Base-by-base conservation (phyloP, 2,888 invertebrate genomes). In the Caenorhabditis macrosperma region DNA sequence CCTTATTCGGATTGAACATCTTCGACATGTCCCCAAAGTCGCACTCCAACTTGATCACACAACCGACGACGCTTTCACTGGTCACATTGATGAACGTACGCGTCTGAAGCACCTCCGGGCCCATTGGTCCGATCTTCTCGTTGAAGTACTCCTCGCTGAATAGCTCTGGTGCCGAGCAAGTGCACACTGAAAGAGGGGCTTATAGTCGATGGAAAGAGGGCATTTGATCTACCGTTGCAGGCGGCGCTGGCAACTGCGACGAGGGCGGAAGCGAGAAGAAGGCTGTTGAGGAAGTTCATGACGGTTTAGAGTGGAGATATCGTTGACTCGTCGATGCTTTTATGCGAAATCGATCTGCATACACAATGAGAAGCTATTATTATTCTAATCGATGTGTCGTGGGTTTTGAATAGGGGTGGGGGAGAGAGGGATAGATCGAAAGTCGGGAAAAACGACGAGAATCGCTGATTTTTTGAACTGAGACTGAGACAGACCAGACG, bases 381-480 rank as follows among this genome's bases (percentile, higher is more conserved):
- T 30, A 55, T 66, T 54, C 2, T 55, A 55, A 55, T 55, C n/a
- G n/a, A n/a, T n/a, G n/a, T n/a, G n/a, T n/a, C n/a, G n/a, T n/a
- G n/a, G n/a, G 35, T 26, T 7, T 10, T 10, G 33, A 10, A 33
- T 7, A 33, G 33, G 33, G 33, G 33, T 7, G 33, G 10, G 33
- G 20, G 54, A 66, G 44, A 44, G 38, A 52, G 52, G 63, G 63
- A 54, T 22, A 24, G 52, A 38, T 28, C 15, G 12, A 54, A n/a
- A n/a, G n/a, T n/a, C n/a, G n/a, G n/a, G n/a, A n/a, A n/a, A n/a
- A n/a, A n/a, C n/a, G n/a, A n/a, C n/a, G n/a, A n/a, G n/a, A n/a
- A n/a, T n/a, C n/a, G 57, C 44, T 59, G 59, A 48, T 38, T 48
- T 46, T 6, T 59, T 68, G 59, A 68, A 68, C 48, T 52, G n/a